Conservation (phyloP, 2,888 invertebrate genomes). For the Seira ritae region DNA sequence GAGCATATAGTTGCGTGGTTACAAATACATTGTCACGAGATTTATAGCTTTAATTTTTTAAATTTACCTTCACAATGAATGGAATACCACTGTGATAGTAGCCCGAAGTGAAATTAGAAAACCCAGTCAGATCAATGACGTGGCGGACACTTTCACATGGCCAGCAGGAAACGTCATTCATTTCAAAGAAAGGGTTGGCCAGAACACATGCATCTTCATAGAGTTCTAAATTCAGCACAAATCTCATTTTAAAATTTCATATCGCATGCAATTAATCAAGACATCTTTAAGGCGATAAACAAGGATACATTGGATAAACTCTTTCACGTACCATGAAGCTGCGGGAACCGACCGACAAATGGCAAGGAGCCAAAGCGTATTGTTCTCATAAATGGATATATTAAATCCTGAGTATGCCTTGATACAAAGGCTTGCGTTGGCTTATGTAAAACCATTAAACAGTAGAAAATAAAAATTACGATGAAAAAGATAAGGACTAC, state of each 20-base stretch:
- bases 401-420: slow-evolving; percentile 86
- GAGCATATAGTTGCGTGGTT: neutral
- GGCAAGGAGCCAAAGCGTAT: slow-evolving; percentile 86
- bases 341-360: slow-evolving; percentile 84
- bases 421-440: slow-evolving; percentile 82
- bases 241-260: slow-evolving; percentile 33
- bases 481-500: slow-evolving; percentile 74
- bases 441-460: slow-evolving; percentile 79
- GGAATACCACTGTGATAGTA: slow-evolving; percentile 79
- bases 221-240: slow-evolving; percentile 78
- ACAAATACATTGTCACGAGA: neutral
- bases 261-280: neutral
- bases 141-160: slow-evolving; percentile 85
- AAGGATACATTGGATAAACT: neutral
- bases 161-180: slow-evolving; percentile 90
- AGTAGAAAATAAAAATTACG: slow-evolving; percentile 75
- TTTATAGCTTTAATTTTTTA: slow-evolving; percentile 9
- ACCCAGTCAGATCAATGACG: slow-evolving; percentile 82
- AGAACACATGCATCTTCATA: slow-evolving; percentile 91
- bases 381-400: slow-evolving; percentile 87
- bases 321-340: slow-evolving; percentile 81
- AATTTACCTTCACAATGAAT: slow-evolving; percentile 78
- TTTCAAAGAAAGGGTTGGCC: slow-evolving; percentile 88
- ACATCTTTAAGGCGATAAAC: slow-evolving; percentile 1
- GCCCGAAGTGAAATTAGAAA: slow-evolving; percentile 78